Percentiles rank a stretch among this genome's conserved stretches.
Evolutionary conservation across 1,140 invertebrate genomes (phyloP).

Genomic region (Drosophila saltans): DNA sequence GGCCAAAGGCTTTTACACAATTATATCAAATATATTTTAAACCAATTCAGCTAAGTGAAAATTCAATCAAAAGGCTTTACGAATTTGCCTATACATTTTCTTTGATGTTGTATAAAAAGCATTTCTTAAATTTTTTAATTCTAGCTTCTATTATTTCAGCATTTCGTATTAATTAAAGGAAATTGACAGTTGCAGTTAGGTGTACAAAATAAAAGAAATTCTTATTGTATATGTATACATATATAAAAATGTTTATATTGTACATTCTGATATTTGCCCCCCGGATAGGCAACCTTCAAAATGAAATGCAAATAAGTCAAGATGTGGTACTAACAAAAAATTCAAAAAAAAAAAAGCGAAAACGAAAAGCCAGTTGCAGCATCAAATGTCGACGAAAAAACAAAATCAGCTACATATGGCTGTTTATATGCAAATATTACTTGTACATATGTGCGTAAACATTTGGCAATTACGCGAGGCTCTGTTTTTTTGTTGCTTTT

Average conservation of each 20-base stretch:
- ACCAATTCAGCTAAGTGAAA: not conserved
- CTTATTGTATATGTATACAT: no score
- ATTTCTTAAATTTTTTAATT: no score
- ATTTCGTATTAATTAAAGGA: no score
- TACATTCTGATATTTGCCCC: slow-evolving; percentile 33
- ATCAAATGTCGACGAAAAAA: slow-evolving; percentile 48
- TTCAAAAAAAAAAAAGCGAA: slow-evolving; percentile 40
- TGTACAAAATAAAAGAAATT: no score
- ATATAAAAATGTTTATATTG: slow-evolving; percentile 15
- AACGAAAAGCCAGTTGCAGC: slow-evolving; percentile 42
- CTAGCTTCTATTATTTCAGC: no score
- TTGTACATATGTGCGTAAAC: slow-evolving; percentile 75
- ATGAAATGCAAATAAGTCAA: slow-evolving; percentile 64
- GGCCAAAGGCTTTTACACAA: not conserved
- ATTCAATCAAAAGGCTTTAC: not conserved
- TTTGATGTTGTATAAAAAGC: not conserved
- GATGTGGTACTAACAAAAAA: slow-evolving; percentile 37
- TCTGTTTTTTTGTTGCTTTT: slow-evolving; percentile 34
- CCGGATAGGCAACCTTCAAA: slow-evolving; percentile 28
- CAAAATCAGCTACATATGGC: slow-evolving; percentile 68
- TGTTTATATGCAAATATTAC: slow-evolving; percentile 79
- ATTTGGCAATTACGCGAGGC: slow-evolving; percentile 73
- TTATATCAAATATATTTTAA: slow-evolving; percentile 15
- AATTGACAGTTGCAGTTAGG: no score
- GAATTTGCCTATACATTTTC: not conserved